A percentile compares a stretch with the other conserved stretches of the same genome.
Evolutionary conservation across 2,797 vertebrate species (phyloP).

Genomic region (Enteromius unitaeniatus): DNA sequence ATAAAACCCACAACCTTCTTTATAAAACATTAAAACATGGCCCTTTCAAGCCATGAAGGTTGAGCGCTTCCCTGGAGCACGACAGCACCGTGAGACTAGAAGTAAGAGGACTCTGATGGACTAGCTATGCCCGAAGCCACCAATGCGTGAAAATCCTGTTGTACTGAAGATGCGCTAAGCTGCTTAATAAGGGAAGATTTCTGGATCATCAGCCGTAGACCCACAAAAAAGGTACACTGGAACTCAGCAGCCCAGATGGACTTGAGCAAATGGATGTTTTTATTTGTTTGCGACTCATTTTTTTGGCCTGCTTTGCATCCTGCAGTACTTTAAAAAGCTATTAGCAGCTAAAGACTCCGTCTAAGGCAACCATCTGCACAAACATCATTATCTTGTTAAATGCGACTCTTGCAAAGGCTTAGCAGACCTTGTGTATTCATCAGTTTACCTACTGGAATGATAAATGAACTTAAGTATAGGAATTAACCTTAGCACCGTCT

Average conservation of each 20-base stretch:
- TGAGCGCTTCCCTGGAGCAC: conserved; percentile 14
- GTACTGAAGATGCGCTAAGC: conserved; percentile 54
- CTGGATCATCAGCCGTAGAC: conserved; percentile 63
- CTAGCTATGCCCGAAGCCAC: conserved; percentile 18
- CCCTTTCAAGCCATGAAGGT: conserved; percentile 48
- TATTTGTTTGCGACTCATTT: conserved; percentile 16
- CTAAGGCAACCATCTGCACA: conserved; percentile 71
- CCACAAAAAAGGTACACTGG: conserved; percentile 60
- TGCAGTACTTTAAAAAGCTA: conserved; percentile 66
- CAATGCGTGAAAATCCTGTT: conserved; percentile 51
- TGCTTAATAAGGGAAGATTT: conserved; percentile 64
- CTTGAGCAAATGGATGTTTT: conserved; percentile 55
- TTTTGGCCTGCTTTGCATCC: conserved; percentile 62
- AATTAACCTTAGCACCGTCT: conserved; percentile 63
- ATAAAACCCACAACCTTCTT: conserved; percentile 17
- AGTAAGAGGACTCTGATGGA: conserved; percentile 30
- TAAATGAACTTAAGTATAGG: conserved; percentile 68
- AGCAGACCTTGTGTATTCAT: conserved; percentile 59
- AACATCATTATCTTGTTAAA: conserved; percentile 68
- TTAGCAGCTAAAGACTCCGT: conserved; percentile 62
- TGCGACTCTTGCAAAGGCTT: conserved; percentile 66
- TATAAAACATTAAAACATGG: conserved; percentile 5
- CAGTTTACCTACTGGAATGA: conserved; percentile 67
- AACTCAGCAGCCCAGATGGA: conserved; percentile 58
- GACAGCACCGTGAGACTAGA: background rate